phyloP scores from a whole-genome alignment of 2,113 vertebrate species.

The Aythya baeri region DNA sequence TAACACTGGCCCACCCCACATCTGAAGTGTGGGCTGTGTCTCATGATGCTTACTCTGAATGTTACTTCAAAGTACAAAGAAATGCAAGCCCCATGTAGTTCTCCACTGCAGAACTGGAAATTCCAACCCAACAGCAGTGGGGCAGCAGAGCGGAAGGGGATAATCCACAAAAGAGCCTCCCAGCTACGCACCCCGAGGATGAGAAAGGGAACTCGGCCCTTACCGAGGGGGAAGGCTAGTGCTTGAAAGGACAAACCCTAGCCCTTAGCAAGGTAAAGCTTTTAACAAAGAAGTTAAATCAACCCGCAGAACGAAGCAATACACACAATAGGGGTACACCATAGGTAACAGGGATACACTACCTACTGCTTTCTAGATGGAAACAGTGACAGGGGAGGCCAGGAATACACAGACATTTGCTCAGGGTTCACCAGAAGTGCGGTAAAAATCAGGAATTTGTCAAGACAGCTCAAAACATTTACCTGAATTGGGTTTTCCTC shows the following conservation, averaged over 20 bases:
- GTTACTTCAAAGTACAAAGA: not conserved
- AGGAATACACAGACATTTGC: not conserved
- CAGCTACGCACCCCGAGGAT: not conserved
- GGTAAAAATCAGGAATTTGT: not conserved
- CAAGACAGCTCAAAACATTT: not conserved
- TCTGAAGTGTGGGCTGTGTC: not conserved
- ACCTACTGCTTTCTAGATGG: not conserved
- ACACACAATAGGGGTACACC: fast-evolving
- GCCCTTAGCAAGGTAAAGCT: not conserved
- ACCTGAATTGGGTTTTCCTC: constrained; percentile 77
- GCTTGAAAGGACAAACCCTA: not conserved
- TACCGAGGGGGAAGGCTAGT: not conserved
- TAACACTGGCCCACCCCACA: not conserved
- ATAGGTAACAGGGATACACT: fast-evolving
- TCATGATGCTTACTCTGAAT: not conserved
- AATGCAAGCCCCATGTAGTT: not conserved
- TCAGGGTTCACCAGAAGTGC: not conserved
- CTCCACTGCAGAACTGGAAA: not conserved
- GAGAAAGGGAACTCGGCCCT: not conserved
- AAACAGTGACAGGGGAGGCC: not conserved
- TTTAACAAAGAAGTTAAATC: not conserved
- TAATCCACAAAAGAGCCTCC: fast-evolving
- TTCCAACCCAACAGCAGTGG: not conserved
- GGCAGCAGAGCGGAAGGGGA: not conserved
- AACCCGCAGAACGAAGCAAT: not conserved